Evolutionary conservation across 2,888 invertebrate species (phyloP).

Genomic region (Nineta flava): DNA sequence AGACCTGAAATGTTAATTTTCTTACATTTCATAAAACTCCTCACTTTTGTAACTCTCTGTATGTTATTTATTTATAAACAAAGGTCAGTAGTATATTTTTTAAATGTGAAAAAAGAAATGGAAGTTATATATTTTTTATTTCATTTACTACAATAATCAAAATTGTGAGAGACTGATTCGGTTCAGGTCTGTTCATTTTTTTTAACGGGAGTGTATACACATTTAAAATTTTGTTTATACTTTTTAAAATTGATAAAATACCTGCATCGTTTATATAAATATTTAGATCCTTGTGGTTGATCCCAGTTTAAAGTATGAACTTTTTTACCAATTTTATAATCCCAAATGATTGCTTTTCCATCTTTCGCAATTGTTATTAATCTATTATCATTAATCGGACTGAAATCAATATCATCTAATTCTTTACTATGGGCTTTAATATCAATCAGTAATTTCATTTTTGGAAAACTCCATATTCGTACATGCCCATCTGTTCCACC

Average conservation of each 20-base stretch:
- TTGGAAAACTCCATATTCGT: conserved; percentile 79
- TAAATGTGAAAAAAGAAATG: no score
- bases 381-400: conserved; percentile 50
- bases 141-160: no score
- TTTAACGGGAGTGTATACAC: no score
- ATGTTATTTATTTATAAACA: no score
- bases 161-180: no score
- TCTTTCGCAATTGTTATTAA: conserved; percentile 80
- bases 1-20: no score
- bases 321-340: conserved; percentile 45
- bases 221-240: no score
- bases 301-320: conserved; percentile 56
- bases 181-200: no score
- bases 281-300: conserved; percentile 60
- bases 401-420: conserved; percentile 88
- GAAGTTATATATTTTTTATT: no score
- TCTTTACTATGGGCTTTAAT: conserved; percentile 73
- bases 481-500: conserved; percentile 83
- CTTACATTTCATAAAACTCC: no score
- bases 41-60: no score
- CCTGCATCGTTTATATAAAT: conserved; percentile 70
- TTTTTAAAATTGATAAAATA: conserved; percentile 22
- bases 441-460: conserved; percentile 50
- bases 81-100: no score
- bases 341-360: conserved; percentile 70